phyloP scores from a whole-genome alignment of 2,113 vertebrate genomes.

The Toxotes chatareus region DNA sequence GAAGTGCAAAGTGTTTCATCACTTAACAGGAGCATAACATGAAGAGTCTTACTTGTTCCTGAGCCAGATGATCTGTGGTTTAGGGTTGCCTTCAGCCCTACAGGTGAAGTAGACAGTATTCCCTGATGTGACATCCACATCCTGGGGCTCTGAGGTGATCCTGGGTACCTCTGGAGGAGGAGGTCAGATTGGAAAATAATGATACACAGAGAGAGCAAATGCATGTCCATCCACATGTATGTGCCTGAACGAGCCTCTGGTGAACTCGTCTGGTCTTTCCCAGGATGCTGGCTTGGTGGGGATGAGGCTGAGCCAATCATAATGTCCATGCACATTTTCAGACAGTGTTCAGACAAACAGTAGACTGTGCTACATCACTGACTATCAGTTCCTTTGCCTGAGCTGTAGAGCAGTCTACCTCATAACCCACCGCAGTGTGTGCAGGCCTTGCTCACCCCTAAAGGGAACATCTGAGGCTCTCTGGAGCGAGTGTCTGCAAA shows the following conservation, averaged over 20 bases:
- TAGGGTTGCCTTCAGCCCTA: slow-evolving; percentile 97
- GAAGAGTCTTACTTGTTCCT: slow-evolving; percentile 92
- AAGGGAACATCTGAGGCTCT: too few relatives aligned
- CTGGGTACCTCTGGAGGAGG: slow-evolving; percentile 91
- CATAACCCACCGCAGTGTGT: not conserved
- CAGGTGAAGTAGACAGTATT: slow-evolving; percentile 99
- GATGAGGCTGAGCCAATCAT: not conserved
- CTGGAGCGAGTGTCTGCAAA: not conserved
- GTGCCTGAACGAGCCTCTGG: not conserved
- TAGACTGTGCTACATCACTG: not conserved
- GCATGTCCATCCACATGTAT: not conserved
- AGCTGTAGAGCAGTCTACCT: not conserved
- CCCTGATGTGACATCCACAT: slow-evolving; percentile 95
- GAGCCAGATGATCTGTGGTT: slow-evolving; percentile 99
- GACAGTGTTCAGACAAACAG: not conserved
- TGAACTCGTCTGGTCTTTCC: not conserved
- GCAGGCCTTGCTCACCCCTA: too few relatives aligned
- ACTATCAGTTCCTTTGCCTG: not conserved
- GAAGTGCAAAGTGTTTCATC: not conserved
- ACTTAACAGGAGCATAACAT: not conserved
- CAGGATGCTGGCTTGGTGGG: not conserved
- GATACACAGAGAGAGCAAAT: not conserved
- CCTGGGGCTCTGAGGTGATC: slow-evolving; percentile 97
- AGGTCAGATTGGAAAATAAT: slow-evolving; percentile 19
- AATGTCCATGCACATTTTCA: not conserved